These are phyloP conservation scores for Copidosoma aretas DNA, from an alignment of 2,888 invertebrate genomes.

Conservation along the genomic window DNA sequence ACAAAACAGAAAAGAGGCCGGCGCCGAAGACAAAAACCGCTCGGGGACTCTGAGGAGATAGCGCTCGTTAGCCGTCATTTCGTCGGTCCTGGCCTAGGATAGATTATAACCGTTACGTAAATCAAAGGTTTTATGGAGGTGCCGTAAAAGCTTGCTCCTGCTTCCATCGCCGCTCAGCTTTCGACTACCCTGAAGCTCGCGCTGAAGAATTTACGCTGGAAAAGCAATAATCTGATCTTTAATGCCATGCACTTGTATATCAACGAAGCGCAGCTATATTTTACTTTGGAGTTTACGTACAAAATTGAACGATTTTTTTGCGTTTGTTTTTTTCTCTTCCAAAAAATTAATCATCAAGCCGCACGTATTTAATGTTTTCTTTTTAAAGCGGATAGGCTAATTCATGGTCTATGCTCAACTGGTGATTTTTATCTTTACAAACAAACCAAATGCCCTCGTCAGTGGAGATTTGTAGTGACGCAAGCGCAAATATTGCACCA, in stretches of 20 bases:
- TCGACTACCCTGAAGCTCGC: slow-evolving; percentile 11
- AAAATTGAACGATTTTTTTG: too few relatives aligned
- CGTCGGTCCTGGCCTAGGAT: slow-evolving; percentile 19
- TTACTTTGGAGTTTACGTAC: background rate
- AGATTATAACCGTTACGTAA: slow-evolving; percentile 37
- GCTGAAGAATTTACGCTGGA: background rate
- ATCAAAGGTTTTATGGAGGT: slow-evolving; percentile 34
- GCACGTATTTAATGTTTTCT: too few relatives aligned
- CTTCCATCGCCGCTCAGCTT: background rate
- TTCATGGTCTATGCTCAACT: too few relatives aligned
- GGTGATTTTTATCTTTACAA: too few relatives aligned
- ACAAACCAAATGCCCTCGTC: too few relatives aligned
- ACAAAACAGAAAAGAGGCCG: too few relatives aligned
- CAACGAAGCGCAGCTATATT: background rate
- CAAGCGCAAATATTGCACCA: too few relatives aligned
- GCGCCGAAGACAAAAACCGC: slow-evolving; percentile 11
- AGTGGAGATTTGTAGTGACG: too few relatives aligned
- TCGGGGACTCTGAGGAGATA: slow-evolving; percentile 19
- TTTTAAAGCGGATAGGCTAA: too few relatives aligned
- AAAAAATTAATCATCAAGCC: too few relatives aligned
- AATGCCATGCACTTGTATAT: slow-evolving; percentile 10
- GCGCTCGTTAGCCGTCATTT: slow-evolving; percentile 28
- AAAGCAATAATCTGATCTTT: slow-evolving; percentile 20
- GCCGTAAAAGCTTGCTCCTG: slow-evolving; percentile 24
- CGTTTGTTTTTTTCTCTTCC: too few relatives aligned